Evolutionary conservation across 2,797 vertebrate species (phyloP).

Genomic region (Manis javanica): DNA sequence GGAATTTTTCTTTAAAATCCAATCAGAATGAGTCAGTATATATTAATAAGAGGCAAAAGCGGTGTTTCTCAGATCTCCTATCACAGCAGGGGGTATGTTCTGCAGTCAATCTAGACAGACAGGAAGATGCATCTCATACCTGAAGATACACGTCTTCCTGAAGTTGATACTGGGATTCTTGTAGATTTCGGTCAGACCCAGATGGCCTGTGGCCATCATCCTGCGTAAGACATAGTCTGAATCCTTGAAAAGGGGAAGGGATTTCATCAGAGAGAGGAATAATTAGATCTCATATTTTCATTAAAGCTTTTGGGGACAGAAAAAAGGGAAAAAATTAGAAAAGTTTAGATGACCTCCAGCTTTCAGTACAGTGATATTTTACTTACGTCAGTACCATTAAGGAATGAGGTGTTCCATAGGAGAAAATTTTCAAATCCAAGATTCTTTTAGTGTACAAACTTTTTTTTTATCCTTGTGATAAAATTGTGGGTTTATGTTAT

Average conservation of each 20-base stretch:
- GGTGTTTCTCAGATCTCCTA: background rate
- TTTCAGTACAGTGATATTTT: conserved; percentile 34
- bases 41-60: background rate
- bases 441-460: background rate
- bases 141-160: conserved; percentile 86
- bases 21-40: background rate
- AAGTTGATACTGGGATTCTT: conserved; percentile 74
- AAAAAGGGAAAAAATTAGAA: background rate
- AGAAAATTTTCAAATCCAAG: background rate
- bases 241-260: conserved; percentile 79
- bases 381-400: background rate
- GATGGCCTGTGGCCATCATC: conserved; percentile 79
- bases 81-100: background rate
- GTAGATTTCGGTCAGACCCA: conserved; percentile 82
- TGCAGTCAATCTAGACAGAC: background rate
- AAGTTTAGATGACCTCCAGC: conserved; percentile 25
- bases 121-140: conserved; percentile 76
- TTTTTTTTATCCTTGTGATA: conserved; percentile 33
- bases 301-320: background rate
- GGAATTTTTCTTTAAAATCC: background rate
- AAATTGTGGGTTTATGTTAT: background rate
- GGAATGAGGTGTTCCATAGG: background rate
- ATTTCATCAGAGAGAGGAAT: conserved; percentile 36
- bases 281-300: background rate
- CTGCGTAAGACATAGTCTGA: conserved; percentile 82